Conservation (phyloP, 1,140 invertebrate genomes). For the Acyrthosiphon pisum region DNA sequence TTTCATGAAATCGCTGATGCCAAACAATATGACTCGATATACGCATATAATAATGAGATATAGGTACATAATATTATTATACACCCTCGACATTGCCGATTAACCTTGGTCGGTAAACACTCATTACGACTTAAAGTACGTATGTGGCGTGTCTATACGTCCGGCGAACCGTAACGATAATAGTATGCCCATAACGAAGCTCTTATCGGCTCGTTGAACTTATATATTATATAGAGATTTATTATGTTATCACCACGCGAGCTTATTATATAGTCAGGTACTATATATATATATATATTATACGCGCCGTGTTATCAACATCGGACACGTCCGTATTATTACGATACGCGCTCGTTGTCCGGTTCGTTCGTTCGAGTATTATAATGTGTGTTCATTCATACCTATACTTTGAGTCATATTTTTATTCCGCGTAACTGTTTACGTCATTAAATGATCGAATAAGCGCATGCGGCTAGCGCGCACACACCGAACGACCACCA, state of each 20-base stretch:
- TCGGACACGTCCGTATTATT: neutral
- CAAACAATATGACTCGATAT: neutral
- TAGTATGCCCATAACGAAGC: neutral
- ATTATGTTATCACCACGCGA: neutral
- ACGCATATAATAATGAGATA: neutral
- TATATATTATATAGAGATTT: neutral
- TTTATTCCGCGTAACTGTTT: neutral
- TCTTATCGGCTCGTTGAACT: neutral
- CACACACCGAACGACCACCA: neutral
- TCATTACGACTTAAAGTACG: neutral
- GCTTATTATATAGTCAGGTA: neutral
- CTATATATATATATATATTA: neutral
- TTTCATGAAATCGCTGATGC: neutral
- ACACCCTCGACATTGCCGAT: neutral
- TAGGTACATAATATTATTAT: neutral
- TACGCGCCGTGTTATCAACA: neutral
- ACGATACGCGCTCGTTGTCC: neutral
- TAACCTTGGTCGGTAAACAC: slow-evolving; percentile 1
- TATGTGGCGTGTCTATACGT: neutral
- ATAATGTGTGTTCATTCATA: neutral
- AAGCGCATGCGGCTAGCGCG: neutral
- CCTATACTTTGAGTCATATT: slow-evolving; percentile 23
- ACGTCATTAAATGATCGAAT: slow-evolving; percentile 33
- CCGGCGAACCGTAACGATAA: neutral
- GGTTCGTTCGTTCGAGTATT: neutral